Evolutionary conservation across 2,113 vertebrate genomes (phyloP), one percentile per base, ranked within the genome.

Genomic region (Rutilus rutilus): DNA sequence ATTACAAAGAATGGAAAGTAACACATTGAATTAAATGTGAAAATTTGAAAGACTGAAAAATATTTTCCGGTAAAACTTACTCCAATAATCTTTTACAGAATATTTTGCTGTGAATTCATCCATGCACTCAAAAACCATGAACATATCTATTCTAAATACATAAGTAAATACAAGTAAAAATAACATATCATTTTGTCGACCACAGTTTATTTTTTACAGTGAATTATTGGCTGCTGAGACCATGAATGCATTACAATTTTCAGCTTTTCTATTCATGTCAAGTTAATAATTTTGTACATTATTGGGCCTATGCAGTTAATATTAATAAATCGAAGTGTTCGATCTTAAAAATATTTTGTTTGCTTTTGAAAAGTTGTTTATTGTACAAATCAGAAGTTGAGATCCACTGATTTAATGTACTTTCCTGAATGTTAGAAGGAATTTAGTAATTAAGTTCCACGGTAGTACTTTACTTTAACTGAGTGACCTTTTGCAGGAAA

Each of bases 401-500:
- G 62, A 65, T 57, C 14, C 50, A 15, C 50, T 25, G 36, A 17
- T 74, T 45, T 45, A 25, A 75, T 15, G 45, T n/a, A 75, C 42
- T n/a, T 75, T 39, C 67, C 21, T n/a, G 67, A 71, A 71, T 64
- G 10, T 12, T n/a, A 11, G 21, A 45, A 73, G 39, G 23, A n/a
- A 45, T n/a, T n/a, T 73, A 45, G 21, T 77, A 33, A 77, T 77
- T 54, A 77, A n/a, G 75, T 54, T 77, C 8, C 17, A 54, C 0
- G 27, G 75, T 10, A 50, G 74, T 10, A 54, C 75, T 77, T 77
- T 5, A 54, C 14, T 77, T 52, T 54, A 54, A 30, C 45, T 52
- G 14, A 54, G 9, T 33, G 75, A 77, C 50, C 75, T 77, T 77
- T 77, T 9, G 27, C 27, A 77, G 17, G 75, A 54, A 54, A 54